phyloP scores from a whole-genome alignment of 2,888 invertebrate species.

The Alloplasta piceator region DNA sequence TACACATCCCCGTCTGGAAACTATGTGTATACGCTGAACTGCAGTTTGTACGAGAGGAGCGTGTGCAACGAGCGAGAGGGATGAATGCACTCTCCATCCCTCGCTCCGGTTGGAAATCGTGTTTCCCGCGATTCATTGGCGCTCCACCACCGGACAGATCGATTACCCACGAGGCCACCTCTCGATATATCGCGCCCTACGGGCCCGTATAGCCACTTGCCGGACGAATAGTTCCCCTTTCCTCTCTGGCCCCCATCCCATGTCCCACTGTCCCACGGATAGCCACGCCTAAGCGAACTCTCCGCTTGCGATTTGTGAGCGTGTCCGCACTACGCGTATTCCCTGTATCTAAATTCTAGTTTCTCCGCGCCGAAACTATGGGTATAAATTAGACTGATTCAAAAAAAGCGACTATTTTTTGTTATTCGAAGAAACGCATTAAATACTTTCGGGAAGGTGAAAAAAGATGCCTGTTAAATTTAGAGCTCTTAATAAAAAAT shows the following conservation, averaged over 20 bases:
- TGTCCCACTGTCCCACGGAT: not conserved
- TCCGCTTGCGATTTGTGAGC: constrained; percentile 58
- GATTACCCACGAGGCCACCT: constrained; percentile 72
- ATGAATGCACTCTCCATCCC: constrained; percentile 34
- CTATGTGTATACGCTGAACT: not conserved
- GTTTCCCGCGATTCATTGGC: constrained; percentile 77
- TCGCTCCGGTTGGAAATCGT: constrained; percentile 67
- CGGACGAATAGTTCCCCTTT: constrained; percentile 51
- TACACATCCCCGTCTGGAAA: not conserved
- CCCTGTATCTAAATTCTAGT: constrained; percentile 28
- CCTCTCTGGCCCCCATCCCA: constrained; percentile 3
- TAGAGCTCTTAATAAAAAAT: too few species aligned
- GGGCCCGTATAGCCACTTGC: constrained; percentile 56
- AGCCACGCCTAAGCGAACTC: constrained; percentile 63
- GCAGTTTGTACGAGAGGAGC: too few species aligned
- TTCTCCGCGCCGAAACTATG: not conserved
- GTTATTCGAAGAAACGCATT: too few species aligned
- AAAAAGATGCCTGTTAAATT: too few species aligned
- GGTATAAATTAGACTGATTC: too few species aligned
- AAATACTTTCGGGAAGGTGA: too few species aligned
- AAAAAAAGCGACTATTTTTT: too few species aligned
- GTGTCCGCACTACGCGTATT: constrained; percentile 1
- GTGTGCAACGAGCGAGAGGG: not conserved
- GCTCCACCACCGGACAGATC: constrained; percentile 75
- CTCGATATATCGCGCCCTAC: constrained; percentile 67